A percentile compares a stretch with the other conserved stretches of the same genome.
Evolutionary conservation across 2,797 vertebrate species (phyloP).

Genomic region (Pachyuromys duprasi): DNA sequence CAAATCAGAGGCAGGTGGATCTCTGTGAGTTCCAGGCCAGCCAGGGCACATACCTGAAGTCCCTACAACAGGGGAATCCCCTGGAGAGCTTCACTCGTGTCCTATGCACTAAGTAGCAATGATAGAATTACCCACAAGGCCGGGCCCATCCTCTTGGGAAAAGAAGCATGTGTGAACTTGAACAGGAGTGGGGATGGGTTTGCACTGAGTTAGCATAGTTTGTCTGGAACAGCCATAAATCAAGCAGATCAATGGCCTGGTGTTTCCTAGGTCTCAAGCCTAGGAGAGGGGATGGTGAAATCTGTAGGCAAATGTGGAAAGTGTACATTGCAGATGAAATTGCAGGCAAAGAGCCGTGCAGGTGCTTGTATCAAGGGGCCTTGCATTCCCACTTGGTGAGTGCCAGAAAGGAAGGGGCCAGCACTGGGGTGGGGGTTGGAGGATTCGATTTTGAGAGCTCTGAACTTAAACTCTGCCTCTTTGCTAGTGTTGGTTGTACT

Average conservation of each 20-base stretch:
- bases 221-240: background rate
- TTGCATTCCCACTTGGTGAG: background rate
- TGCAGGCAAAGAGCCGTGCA: background rate
- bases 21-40: background rate
- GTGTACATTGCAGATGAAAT: background rate
- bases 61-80: background rate
- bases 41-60: background rate
- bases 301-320: background rate
- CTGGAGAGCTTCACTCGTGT: background rate
- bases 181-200: background rate
- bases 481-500: background rate
- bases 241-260: background rate
- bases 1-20: background rate
- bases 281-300: rapidly evolving
- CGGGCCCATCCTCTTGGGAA: background rate
- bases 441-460: background rate
- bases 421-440: background rate
- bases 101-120: background rate
- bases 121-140: background rate
- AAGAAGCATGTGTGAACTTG: constrained; percentile 50
- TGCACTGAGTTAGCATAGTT: constrained; percentile 5
- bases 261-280: background rate
- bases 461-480: background rate
- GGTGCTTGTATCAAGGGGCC: background rate
- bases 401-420: background rate